phyloP scores from a whole-genome alignment of 2,113 vertebrate genomes.

The Macquaria australasica region DNA sequence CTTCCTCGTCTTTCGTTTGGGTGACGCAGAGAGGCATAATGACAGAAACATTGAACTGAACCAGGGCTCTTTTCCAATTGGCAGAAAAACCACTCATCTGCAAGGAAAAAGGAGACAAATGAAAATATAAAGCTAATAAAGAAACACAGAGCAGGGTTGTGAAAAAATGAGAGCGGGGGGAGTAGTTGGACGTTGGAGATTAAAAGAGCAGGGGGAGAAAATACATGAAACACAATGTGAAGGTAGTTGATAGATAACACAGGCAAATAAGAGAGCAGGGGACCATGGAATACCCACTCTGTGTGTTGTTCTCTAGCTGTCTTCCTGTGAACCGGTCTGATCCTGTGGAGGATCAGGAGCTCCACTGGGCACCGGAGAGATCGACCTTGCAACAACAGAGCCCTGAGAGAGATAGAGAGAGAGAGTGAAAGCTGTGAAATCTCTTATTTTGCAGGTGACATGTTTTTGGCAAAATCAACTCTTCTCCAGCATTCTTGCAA shows the following conservation, averaged over 20 bases:
- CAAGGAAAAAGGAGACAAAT: constrained; percentile 35
- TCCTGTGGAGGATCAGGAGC: constrained; percentile 57
- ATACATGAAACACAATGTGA: constrained; percentile 13
- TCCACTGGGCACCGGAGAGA: constrained; percentile 48
- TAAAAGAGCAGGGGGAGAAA: constrained; percentile 22
- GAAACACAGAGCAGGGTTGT: neutral
- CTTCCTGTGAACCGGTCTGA: constrained; percentile 70
- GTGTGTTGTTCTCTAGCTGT: constrained; percentile 74
- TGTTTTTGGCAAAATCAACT: neutral
- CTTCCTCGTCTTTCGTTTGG: constrained; percentile 4
- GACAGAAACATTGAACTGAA: constrained; percentile 32
- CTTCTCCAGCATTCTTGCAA: neutral
- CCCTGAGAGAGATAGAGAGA: constrained; percentile 51
- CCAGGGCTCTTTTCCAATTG: constrained; percentile 43
- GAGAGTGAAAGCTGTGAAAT: constrained; percentile 7
- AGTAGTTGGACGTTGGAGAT: neutral
- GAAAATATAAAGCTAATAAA: constrained; percentile 42
- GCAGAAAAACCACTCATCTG: constrained; percentile 37
- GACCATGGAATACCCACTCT: constrained; percentile 48
- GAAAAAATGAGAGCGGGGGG: neutral
- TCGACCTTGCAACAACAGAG: constrained; percentile 44
- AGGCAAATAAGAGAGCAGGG: constrained; percentile 2
- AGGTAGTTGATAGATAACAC: constrained; percentile 6
- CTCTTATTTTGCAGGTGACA: neutral
- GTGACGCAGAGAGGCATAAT: constrained; percentile 2